Evolutionary conservation across 2,888 invertebrate genomes (phyloP).

Genomic region (Thymelicus lineola): DNA sequence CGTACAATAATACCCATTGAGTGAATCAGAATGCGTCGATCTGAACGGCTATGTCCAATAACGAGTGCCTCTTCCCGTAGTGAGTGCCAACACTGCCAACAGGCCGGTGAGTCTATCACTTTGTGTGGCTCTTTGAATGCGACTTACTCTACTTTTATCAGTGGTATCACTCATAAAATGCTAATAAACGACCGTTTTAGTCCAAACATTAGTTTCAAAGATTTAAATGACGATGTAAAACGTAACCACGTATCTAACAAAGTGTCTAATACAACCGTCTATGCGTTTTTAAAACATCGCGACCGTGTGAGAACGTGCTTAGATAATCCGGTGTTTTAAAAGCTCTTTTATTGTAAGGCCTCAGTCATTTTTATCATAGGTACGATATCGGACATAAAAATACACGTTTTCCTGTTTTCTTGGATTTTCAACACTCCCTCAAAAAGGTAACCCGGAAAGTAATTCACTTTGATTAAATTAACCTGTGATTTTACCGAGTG

Average conservation of each 20-base stretch:
- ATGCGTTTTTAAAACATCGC: slow-evolving; percentile 81
- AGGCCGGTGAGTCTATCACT: slow-evolving; percentile 75
- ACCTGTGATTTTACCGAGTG: no score
- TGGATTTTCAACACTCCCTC: slow-evolving; percentile 1
- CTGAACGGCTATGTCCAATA: slow-evolving; percentile 71
- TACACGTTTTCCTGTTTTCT: background rate
- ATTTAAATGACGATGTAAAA: slow-evolving; percentile 83
- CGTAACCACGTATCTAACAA: slow-evolving; percentile 81
- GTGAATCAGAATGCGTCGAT: slow-evolving; percentile 69
- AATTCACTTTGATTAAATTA: background rate
- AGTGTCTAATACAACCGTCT: slow-evolving; percentile 64
- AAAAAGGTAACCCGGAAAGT: background rate
- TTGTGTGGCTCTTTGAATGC: slow-evolving; percentile 79
- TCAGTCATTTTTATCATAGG: no score
- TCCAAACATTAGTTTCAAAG: slow-evolving; percentile 84
- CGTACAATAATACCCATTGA: slow-evolving; percentile 65
- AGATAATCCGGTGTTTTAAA: slow-evolving; percentile 80
- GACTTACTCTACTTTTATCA: slow-evolving; percentile 80
- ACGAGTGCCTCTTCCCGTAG: slow-evolving; percentile 69
- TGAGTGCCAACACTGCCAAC: slow-evolving; percentile 65
- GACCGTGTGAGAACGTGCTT: slow-evolving; percentile 69
- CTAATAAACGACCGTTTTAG: slow-evolving; percentile 82
- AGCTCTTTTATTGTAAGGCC: slow-evolving; percentile 76
- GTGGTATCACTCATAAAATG: slow-evolving; percentile 83
- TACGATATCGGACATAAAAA: no score